Evolutionary conservation across 2,888 invertebrate species (phyloP).

Genomic region (Cheilosia vernalis): DNA sequence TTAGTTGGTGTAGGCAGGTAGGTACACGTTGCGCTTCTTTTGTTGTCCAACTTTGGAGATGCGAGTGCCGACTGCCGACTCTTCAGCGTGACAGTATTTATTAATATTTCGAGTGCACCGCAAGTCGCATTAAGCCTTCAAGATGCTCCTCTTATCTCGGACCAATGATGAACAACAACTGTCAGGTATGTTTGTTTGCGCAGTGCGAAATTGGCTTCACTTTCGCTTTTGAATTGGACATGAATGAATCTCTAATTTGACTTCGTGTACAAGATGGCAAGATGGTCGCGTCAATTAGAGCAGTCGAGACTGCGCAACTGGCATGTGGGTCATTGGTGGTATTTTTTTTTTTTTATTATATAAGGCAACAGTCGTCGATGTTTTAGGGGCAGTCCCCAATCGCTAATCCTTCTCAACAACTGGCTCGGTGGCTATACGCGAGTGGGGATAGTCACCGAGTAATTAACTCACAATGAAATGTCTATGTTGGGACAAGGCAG

Average conservation of each 20-base stretch:
- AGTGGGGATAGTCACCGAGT: neutral
- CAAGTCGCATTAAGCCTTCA: conserved; percentile 27
- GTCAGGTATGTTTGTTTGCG: conserved; percentile 1
- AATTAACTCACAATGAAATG: conserved; percentile 18
- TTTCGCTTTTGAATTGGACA: conserved; percentile 61
- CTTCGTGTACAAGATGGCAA: conserved; percentile 20
- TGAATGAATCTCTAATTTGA: conserved; percentile 35
- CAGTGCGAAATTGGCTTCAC: conserved; percentile 38
- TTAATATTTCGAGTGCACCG: conserved; percentile 19
- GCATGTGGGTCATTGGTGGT: conserved; percentile 19
- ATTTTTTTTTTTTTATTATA: conserved; percentile 16
- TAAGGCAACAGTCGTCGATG: conserved; percentile 6
- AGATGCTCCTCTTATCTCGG: conserved; percentile 43
- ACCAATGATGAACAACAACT: conserved; percentile 8
- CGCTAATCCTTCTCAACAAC: conserved; percentile 8
- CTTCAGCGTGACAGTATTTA: conserved; percentile 14
- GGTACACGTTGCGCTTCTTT: neutral
- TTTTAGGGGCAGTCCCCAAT: conserved; percentile 6
- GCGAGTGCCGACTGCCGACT: neutral
- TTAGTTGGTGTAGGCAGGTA: neutral
- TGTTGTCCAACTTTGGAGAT: conserved; percentile 12
- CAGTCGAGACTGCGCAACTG: conserved; percentile 1
- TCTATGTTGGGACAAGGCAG: conserved; percentile 13
- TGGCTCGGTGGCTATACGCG: neutral
- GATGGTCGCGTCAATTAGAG: conserved; percentile 24